phyloP scores from a whole-genome alignment of 2,113 vertebrate species.

The Marmota monax region DNA sequence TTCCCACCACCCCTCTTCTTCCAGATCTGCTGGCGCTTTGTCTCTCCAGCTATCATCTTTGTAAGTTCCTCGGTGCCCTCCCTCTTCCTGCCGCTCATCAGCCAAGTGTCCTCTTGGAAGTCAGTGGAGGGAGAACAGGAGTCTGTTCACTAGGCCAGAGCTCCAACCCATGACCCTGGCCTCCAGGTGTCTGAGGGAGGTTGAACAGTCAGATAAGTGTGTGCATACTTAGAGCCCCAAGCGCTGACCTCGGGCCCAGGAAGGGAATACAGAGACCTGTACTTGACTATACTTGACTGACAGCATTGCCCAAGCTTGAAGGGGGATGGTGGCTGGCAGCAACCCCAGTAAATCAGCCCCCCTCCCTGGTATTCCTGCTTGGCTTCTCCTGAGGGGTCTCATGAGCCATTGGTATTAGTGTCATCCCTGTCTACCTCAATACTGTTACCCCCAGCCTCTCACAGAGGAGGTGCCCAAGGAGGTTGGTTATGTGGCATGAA shows the following conservation, averaged over 20 bases:
- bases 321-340: neutral
- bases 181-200: neutral
- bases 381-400: neutral
- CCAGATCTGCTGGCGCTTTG: slow-evolving; percentile 98
- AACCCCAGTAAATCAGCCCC: neutral
- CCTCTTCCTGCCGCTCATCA: neutral
- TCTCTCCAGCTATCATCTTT: slow-evolving; percentile 97
- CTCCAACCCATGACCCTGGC: neutral
- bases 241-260: neutral
- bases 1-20: slow-evolving; percentile 98
- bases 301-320: neutral
- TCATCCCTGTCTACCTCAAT: neutral
- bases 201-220: neutral
- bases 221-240: neutral
- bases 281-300: neutral
- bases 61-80: slow-evolving; percentile 87
- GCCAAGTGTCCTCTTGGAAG: neutral
- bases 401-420: neutral
- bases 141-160: neutral
- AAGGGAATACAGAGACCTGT: neutral
- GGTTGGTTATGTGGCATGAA: too few species aligned
- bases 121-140: neutral
- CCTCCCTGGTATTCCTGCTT: neutral
- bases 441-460: neutral
- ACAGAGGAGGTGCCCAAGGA: neutral